Evolutionary conservation across 2,888 invertebrate species (phyloP), one percentile per base, ranked within the genome.

Genomic region (Cheilosia vernalis): DNA sequence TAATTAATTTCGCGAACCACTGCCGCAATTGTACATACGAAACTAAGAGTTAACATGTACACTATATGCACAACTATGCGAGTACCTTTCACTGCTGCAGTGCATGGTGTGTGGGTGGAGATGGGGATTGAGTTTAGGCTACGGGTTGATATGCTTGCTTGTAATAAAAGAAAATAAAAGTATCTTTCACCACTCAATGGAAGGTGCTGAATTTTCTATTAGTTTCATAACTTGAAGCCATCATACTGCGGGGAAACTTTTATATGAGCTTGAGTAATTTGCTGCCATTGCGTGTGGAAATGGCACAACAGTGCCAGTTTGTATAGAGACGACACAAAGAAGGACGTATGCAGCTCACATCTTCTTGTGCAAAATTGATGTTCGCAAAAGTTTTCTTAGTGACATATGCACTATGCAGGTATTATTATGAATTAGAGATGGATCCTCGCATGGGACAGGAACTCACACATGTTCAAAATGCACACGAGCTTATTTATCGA

Each of bases 1-100:
- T 79, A 79, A 83, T 83, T 58, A 67, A 79, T 67, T 79, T 73
- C 51, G 42, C 49, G 17, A 53, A 64, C 19, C 24, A 37, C 21
- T 15, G 47, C 15, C 17, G 6, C 15, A 66, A 13, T 42, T 67
- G 24, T 67, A 44, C 55, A n/a, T n/a, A n/a, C 24, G 19, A 63
- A 27, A 69, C 42, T 69, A 69, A 24, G 33, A 13, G 44, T 66
- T 10, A 66, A 67, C 17, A 21, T 21, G 21, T 21, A 21, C 21
- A 21, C 21, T 21, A 56, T 21, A 56, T 27, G 42, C 56, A 15
- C n/a, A 60, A 5, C 7, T 21, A 24, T 21, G 2, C 5, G 4
- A 4, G 37, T 47, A 70, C 27, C 49, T 70, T 58, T 44, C 53
- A 51, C 56, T 27, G 17, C 6, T 17, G n/a, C 21, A 33, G 10